phyloP scores from a whole-genome alignment of 2,797 vertebrate species.

The Uromys caudimaculatus region DNA sequence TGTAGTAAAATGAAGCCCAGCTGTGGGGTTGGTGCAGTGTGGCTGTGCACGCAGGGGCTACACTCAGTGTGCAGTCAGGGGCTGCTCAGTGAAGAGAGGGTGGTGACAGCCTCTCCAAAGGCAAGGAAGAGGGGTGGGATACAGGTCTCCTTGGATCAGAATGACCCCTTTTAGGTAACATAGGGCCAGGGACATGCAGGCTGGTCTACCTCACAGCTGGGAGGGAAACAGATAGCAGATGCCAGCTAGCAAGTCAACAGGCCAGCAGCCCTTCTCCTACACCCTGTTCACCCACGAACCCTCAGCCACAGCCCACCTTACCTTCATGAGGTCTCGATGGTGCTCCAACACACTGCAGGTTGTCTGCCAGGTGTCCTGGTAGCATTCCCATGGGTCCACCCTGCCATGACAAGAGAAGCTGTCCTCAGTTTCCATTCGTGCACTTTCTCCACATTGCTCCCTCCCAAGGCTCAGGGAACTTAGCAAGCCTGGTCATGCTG shows the following conservation, averaged over 20 bases:
- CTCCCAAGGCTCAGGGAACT: background rate
- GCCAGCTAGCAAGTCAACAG: background rate
- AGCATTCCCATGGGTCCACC: constrained; percentile 99
- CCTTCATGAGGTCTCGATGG: constrained; percentile 99
- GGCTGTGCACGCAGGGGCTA: background rate
- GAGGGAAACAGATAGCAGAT: background rate
- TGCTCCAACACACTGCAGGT: constrained; percentile 98
- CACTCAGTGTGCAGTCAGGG: background rate
- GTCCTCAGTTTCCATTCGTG: background rate
- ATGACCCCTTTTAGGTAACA: background rate
- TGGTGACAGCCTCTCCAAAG: background rate
- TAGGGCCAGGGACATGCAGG: no score
- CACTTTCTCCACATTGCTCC: no score
- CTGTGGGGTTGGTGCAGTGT: background rate
- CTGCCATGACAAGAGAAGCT: constrained; percentile 82
- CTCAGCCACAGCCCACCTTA: constrained; percentile 67
- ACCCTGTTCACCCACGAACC: fast-evolving
- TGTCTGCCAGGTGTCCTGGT: constrained; percentile 99
- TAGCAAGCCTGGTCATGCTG: background rate
- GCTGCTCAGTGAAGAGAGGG: background rate
- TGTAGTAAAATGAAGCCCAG: background rate
- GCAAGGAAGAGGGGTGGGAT: background rate
- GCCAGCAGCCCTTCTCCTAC: background rate
- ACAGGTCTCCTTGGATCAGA: background rate
- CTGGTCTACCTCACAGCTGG: background rate